A percentile compares a stretch with the other conserved stretches of the same genome.
These are phyloP conservation scores for Saguinus imperator DNA, from an alignment of 2,113 vertebrate genomes.

Conservation along the genomic window DNA sequence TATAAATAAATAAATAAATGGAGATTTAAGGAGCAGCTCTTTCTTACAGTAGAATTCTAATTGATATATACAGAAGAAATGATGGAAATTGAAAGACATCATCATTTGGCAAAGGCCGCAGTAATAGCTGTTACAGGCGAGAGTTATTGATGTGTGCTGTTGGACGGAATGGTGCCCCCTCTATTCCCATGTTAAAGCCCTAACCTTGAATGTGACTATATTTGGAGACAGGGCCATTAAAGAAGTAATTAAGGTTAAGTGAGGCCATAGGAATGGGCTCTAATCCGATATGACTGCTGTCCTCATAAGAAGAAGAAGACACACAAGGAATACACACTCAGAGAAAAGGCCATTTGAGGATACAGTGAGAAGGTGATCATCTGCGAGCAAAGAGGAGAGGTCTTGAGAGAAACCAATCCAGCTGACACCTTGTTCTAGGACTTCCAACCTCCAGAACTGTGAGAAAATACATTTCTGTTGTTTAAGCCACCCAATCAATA, in stretches of 20 bases:
- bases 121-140: background rate
- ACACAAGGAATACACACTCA: background rate
- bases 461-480: background rate
- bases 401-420: background rate
- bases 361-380: background rate
- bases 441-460: background rate
- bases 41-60: background rate
- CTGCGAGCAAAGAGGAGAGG: background rate
- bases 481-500: background rate
- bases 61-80: background rate
- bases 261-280: background rate
- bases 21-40: background rate
- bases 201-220: background rate
- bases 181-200: background rate
- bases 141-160: background rate
- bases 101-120: background rate
- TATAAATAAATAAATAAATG: background rate
- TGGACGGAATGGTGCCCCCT: background rate
- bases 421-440: background rate
- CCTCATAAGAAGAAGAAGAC: background rate
- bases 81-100: background rate
- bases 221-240: background rate
- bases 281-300: background rate
- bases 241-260: background rate
- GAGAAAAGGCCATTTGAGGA: background rate